Base-by-base conservation (phyloP, 2,797 vertebrate genomes). In the Nasua narica region DNA sequence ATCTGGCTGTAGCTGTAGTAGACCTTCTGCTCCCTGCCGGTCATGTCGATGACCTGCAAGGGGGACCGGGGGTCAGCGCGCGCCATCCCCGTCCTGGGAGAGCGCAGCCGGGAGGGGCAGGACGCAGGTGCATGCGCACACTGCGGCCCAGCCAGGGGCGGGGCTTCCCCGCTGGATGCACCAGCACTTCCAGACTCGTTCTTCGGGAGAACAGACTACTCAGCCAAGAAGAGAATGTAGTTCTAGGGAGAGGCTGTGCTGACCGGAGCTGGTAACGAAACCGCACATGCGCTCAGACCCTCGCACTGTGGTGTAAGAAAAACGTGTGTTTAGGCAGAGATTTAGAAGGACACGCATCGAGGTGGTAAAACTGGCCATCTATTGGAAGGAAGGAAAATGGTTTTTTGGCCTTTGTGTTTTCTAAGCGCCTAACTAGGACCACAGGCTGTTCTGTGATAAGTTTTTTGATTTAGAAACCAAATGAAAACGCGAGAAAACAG, bases 1-100 rank as follows among this genome's bases (percentile, higher is more conserved):
- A 99, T 99, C 97, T 99, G 99, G 94, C 99, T 99, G 98, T 99
- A 99, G 98, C 99, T 99, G 98, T 99, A 99, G 97, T 99, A 99
- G 14, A 99, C 99, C 97, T 99, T 99, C 97, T 99, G 99, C 95
- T 99, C 99, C 95, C 99, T 99, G 94, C 99, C 99, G 0, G 99
- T 99, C 99, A 99, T 99, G 98, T 99, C 99, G 2, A 99, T 99
- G 72, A 99, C 99, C 99, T 99, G 43, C 72, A 35, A 25, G 4
- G 16, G 19, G 15, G 11, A 54, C 3, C 21, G 54, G 54, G 54
- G 15, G 58, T 96, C 8, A 96, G 1, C 0, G 0, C 43, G 37
- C 3, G 8, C 43, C 40, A 0, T 0, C 0, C 7, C 72, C 4
- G 32, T 74, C 18, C 79, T 8, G 40, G 3, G 69, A 43, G 23